These are phyloP conservation scores for Megastigmus dorsalis DNA, from an alignment of 2,888 invertebrate genomes.

Conservation along the genomic window DNA sequence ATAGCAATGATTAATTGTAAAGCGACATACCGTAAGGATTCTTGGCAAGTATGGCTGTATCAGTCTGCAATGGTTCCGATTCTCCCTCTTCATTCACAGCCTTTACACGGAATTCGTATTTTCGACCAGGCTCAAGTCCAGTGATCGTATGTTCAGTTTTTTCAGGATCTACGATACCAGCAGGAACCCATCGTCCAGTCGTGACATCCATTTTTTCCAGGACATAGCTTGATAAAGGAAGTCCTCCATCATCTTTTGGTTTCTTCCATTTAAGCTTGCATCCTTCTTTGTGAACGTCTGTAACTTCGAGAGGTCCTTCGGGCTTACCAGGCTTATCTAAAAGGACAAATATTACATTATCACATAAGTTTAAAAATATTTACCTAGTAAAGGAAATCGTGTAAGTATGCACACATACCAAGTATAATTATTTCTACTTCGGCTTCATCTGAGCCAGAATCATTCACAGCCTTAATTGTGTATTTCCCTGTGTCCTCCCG, in stretches of 20 bases:
- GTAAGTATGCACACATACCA: slow-evolving; percentile 75
- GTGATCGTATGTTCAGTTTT: slow-evolving; percentile 88
- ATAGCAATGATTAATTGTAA: neutral
- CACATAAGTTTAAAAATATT: neutral
- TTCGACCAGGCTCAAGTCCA: slow-evolving; percentile 94
- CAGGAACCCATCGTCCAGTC: slow-evolving; percentile 92
- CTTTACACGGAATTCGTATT: slow-evolving; percentile 98
- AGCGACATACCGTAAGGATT: slow-evolving; percentile 89
- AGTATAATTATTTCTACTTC: slow-evolving; percentile 92
- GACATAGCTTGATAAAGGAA: slow-evolving; percentile 91
- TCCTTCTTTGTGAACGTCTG: slow-evolving; percentile 93
- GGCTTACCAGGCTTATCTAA: slow-evolving; percentile 89
- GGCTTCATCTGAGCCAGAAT: slow-evolving; percentile 94
- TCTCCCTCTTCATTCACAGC: slow-evolving; percentile 98
- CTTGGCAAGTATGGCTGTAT: slow-evolving; percentile 92
- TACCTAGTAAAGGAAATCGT: neutral
- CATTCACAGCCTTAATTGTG: slow-evolving; percentile 93
- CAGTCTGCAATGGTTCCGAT: slow-evolving; percentile 95
- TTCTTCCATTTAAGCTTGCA: slow-evolving; percentile 96
- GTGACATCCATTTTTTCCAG: slow-evolving; percentile 96
- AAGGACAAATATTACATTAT: neutral
- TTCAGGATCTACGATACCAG: slow-evolving; percentile 88
- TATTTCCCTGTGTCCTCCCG: slow-evolving; percentile 94
- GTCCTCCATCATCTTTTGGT: slow-evolving; percentile 96
- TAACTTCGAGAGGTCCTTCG: slow-evolving; percentile 93